Base-by-base conservation (phyloP, 2,888 invertebrate genomes). In the Oscheius sp. region DNA sequence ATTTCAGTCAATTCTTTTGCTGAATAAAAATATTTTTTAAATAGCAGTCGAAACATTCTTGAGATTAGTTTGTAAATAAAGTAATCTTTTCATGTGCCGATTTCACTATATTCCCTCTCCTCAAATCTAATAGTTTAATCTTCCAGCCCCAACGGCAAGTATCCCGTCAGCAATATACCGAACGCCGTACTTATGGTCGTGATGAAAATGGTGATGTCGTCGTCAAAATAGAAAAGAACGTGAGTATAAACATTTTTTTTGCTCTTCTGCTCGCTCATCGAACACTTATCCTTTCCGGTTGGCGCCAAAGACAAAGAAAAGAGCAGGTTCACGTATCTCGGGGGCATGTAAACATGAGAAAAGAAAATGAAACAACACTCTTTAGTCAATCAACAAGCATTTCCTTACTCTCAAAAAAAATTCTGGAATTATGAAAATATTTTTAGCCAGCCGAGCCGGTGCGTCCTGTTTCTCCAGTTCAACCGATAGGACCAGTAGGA, bases 151-250 rank as follows among this genome's bases (percentile, higher is more conserved):
- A 75, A 66, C 78, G 81, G 33, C 77, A 82, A 74, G 72, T 78
- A 24, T 80, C 80, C 4, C 74, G 75, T 30, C 80, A 83, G 62
- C 77, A 80, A 49, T 83, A 80, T 68, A 83, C 82, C 30, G 83
- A 83, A 63, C 62, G 83, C 56, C 70, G 81, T 32, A 83, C 82
- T 5, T 83, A 79, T 47, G 83, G 83, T 30, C 62, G 78, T 20
- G 83, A 83, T 59, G 80, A 83, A 68, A 83, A 83, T 62, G 83
- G 83, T 22, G 83, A 83, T 30, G 72, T 83, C 50, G 81, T 82
- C 12, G 82, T 83, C 67, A 81, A 80, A 68, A 81, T 83, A 26
- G 83, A 83, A 57, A 79, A 72, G 67, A 73, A 80, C 70, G 80
- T 80, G 28, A 75, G 78, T 47, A 24, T 47, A 20, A 24, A 17